Base-by-base conservation (phyloP, 2,888 invertebrate genomes). In the Acanthoscelides obtectus region DNA sequence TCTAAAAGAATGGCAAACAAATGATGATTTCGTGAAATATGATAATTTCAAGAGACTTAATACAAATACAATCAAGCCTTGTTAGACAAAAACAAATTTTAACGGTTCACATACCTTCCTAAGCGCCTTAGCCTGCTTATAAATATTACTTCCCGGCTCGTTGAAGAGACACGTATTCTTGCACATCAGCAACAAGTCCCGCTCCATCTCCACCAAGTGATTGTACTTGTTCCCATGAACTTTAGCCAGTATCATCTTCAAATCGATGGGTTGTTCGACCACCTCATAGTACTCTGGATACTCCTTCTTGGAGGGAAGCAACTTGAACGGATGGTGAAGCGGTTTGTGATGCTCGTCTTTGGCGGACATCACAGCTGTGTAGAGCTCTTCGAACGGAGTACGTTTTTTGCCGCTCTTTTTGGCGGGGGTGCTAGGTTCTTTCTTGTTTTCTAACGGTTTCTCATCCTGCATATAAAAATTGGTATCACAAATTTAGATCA, bases 241-340 rank as follows among this genome's bases (percentile, higher is more conserved):
- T 86, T 95, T 96, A 72, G 92, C 92, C 0, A 97, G 98, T 71
- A 99, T 96, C 73, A 92, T 92, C 86, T 96, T 95, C 80, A 99
- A 86, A 86, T 99, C 99, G 75, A 99, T 95, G 0, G 99, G 99
- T 75, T 92, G 92, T 74, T 96, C 94, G 72, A 98, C 98, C 0
- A 98, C 92, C 78, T 94, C 94, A 84, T 95, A 99, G 86, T 99
- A 99, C 81, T 97, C 95, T 0, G 99, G 98, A 85, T 98, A 98
- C 74, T 94, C 90, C 86, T 94, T 93, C 84, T 94, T 95, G 0
- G 96, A 95, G 0, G 98, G 98, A 69, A 99, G 88, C 72, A 98
- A 89, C 83, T 97, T 95, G 84, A 99, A 99, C 77, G 93, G 93
- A 1, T 92, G 89, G 83, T 96, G 94, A 4, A 99, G 87, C 0